Conservation (phyloP, 2,113 vertebrate genomes). For the Zosterops hypoxanthus region DNA sequence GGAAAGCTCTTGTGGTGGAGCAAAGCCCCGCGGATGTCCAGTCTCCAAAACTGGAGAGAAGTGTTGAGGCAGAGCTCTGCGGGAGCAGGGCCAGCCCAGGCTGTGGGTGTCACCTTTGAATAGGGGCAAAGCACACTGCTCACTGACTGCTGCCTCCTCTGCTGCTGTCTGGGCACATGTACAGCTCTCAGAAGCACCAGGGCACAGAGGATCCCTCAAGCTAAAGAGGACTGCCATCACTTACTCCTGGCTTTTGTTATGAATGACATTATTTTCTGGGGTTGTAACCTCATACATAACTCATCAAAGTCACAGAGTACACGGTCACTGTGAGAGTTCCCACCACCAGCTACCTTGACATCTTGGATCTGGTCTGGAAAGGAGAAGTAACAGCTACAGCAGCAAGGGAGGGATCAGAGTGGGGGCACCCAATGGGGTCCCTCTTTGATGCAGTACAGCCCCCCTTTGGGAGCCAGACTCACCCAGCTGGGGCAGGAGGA, state of each 20-base stretch:
- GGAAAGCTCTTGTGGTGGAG: neutral
- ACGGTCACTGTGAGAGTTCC: accelerated
- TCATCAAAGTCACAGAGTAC: neutral
- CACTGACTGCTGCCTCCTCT: neutral
- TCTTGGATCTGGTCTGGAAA: neutral
- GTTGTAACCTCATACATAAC: neutral
- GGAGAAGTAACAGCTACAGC: neutral
- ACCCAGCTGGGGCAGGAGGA: neutral
- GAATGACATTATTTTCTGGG: neutral
- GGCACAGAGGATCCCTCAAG: neutral
- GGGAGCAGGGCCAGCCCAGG: neutral
- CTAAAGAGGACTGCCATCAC: neutral
- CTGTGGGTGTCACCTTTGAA: neutral
- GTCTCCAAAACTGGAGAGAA: neutral
- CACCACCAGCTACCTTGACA: neutral
- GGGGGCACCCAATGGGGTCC: neutral
- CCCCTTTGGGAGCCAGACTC: accelerated
- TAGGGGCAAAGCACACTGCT: neutral
- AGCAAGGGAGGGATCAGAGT: neutral
- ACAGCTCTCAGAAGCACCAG: neutral
- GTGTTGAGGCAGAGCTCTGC: neutral
- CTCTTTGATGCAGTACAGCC: accelerated
- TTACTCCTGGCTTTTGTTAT: neutral
- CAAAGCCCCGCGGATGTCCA: neutral
- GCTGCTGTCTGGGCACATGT: neutral